A percentile compares a stretch with the other conserved stretches of the same genome.
Conservation (phyloP, 2,797 vertebrate genomes). For the Geotria australis region DNA sequence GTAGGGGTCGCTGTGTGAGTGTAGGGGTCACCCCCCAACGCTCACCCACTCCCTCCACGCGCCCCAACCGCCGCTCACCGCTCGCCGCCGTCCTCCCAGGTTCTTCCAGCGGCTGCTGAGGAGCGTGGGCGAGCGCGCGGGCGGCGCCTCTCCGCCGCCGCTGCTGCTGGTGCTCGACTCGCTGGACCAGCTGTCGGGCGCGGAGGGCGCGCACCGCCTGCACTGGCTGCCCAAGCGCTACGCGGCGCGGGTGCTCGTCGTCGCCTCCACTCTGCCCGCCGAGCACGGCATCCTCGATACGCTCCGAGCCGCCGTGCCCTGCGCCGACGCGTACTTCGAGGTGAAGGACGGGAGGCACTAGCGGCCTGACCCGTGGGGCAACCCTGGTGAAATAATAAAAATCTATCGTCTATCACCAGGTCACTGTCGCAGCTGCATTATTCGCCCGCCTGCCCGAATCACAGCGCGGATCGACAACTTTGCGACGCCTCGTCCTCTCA, state of each 20-base stretch:
- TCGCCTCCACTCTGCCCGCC: constrained; percentile 14
- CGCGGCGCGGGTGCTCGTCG: constrained; percentile 20
- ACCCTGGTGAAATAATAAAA: too few relatives aligned
- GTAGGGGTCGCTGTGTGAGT: not conserved
- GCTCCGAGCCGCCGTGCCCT: constrained; percentile 4
- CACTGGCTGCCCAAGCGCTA: constrained; percentile 21
- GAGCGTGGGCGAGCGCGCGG: too few relatives aligned
- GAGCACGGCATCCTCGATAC: constrained; percentile 7
- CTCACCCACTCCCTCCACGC: too few relatives aligned
- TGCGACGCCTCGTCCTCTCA: too few relatives aligned
- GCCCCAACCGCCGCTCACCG: too few relatives aligned
- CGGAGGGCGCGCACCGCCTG: constrained; percentile 6
- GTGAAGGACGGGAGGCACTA: not conserved
- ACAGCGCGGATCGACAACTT: too few relatives aligned
- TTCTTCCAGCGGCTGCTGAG: too few relatives aligned
- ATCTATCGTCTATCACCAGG: too few relatives aligned
- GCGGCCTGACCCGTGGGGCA: too few relatives aligned
- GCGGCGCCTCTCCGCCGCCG: constrained; percentile 8
- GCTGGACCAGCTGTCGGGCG: constrained; percentile 16
- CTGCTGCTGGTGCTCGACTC: constrained; percentile 27
- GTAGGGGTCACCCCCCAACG: too few relatives aligned
- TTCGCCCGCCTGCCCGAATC: too few relatives aligned
- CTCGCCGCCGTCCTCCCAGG: too few relatives aligned
- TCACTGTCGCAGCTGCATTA: not conserved
- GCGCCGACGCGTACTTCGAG: constrained; percentile 11